A percentile compares a stretch with the other conserved stretches of the same genome.
Evolutionary conservation across 2,113 vertebrate genomes (phyloP).

Genomic region (Albula goreensis): DNA sequence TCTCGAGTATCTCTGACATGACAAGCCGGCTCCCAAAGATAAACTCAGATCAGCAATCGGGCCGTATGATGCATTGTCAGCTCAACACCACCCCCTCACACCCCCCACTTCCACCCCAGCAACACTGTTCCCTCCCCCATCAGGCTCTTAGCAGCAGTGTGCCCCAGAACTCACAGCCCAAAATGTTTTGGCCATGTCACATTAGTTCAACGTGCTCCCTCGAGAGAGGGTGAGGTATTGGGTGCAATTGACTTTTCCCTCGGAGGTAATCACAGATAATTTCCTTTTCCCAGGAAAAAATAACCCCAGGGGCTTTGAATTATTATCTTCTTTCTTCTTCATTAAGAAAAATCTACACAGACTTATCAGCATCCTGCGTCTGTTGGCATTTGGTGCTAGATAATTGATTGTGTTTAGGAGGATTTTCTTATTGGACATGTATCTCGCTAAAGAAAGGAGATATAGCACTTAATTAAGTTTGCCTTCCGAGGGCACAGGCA

Average conservation of each 20-base stretch:
- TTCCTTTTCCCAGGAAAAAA: slow-evolving; percentile 58
- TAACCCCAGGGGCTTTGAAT: slow-evolving; percentile 58
- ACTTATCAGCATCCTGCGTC: slow-evolving; percentile 73
- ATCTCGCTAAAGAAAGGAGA: slow-evolving; percentile 61
- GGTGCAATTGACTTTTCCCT: slow-evolving; percentile 62
- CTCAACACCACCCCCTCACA: background rate
- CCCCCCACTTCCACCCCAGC: too few relatives aligned
- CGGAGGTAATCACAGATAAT: slow-evolving; percentile 65
- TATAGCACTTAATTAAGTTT: slow-evolving; percentile 72
- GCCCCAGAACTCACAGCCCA: background rate
- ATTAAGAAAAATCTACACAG: slow-evolving; percentile 65
- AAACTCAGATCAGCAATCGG: background rate
- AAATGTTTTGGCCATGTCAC: slow-evolving; percentile 34
- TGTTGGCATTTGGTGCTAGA: slow-evolving; percentile 63
- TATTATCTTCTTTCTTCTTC: slow-evolving; percentile 67
- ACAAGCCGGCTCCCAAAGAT: background rate
- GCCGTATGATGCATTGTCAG: background rate
- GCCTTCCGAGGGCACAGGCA: slow-evolving; percentile 60
- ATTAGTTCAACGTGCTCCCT: slow-evolving; percentile 43
- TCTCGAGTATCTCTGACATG: background rate
- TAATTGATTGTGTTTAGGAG: slow-evolving; percentile 74
- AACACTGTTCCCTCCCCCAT: background rate
- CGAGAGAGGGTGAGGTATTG: slow-evolving; percentile 58
- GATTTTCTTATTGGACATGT: slow-evolving; percentile 59
- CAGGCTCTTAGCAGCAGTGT: background rate